phyloP scores from a whole-genome alignment of 35 echinoderm and acorn worm genomes.

The Lytechinus variegatus region DNA sequence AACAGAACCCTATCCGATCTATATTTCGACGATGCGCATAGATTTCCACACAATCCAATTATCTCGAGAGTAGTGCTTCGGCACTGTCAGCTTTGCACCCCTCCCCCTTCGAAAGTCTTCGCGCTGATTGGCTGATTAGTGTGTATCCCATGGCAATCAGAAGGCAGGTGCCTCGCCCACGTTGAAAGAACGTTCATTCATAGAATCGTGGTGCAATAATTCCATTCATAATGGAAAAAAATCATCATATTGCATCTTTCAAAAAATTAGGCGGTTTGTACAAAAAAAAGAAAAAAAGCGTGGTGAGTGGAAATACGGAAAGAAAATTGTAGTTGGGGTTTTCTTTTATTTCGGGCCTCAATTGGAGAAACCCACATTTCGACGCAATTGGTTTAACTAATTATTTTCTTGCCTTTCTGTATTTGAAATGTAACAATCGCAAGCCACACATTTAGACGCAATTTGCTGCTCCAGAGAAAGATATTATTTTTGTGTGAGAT shows the following conservation, averaged over 20 bases:
- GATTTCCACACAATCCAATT: not conserved
- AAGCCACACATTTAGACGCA: too few species aligned
- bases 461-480: too few species aligned
- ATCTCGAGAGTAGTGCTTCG: not conserved
- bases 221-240: not conserved
- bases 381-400: too few species aligned
- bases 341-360: too few species aligned
- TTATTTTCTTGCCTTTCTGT: too few species aligned
- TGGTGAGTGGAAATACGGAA: not conserved
- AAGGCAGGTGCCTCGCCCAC: not conserved
- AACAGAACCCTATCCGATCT: not conserved
- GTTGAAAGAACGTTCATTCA: not conserved
- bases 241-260: not conserved
- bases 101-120: not conserved
- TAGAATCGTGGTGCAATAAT: not conserved
- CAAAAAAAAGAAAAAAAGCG: not conserved
- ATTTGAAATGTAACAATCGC: too few species aligned
- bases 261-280: not conserved
- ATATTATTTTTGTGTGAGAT: too few species aligned
- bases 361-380: too few species aligned
- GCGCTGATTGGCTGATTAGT: not conserved
- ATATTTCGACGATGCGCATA: not conserved
- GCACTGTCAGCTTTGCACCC: not conserved
- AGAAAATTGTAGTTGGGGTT: not conserved
- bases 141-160: not conserved